Conservation (phyloP, 2,113 vertebrate genomes). For the Mustelus asterias region DNA sequence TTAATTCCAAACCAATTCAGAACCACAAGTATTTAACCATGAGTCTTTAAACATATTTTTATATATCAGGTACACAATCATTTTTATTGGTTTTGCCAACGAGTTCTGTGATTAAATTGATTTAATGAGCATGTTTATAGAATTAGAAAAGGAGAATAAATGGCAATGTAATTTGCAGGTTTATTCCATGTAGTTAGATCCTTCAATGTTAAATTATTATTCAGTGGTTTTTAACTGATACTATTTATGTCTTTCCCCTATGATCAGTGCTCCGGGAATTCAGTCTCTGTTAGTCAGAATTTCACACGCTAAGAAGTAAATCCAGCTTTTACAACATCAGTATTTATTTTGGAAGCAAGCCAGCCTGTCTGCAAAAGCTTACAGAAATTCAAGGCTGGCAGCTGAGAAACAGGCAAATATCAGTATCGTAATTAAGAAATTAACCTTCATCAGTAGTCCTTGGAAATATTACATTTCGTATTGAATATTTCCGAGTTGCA, state of each 20-base stretch:
- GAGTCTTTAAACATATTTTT: not conserved
- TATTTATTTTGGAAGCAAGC: slow-evolving; percentile 56
- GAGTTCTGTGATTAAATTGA: not conserved
- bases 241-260: no score
- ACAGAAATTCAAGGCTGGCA: slow-evolving; percentile 65
- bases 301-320: slow-evolving; percentile 1
- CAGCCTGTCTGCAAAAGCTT: slow-evolving; percentile 67
- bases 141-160: not conserved
- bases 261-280: slow-evolving; percentile 11
- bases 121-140: not conserved
- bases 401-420: slow-evolving; percentile 56
- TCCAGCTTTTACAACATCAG: slow-evolving; percentile 22
- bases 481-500: slow-evolving; percentile 19
- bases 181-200: not conserved
- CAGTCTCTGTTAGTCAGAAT: not conserved
- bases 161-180: not conserved
- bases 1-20: not conserved
- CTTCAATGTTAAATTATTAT: not conserved
- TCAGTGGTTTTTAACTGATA: slow-evolving; percentile 11
- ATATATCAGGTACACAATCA: not conserved
- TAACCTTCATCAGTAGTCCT: not conserved
- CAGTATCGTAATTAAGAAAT: slow-evolving; percentile 27
- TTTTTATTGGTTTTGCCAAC: not conserved
- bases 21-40: not conserved
- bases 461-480: slow-evolving; percentile 30